These are phyloP conservation scores for Holothuria leucospilota DNA, from an alignment of 53 echinoderm and acorn worm species.

Conservation along the genomic window DNA sequence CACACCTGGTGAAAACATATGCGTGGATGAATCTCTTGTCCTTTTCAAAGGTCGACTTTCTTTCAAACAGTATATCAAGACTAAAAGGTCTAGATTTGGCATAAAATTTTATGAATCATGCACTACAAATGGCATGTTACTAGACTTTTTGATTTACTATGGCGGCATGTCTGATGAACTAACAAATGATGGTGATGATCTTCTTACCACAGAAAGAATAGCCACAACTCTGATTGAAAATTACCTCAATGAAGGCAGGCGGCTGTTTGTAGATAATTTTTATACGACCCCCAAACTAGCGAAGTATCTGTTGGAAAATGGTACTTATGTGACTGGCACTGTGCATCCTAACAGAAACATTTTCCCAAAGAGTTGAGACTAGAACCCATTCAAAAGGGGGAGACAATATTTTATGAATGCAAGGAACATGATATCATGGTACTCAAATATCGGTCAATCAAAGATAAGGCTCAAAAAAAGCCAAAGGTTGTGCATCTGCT, in stretches of 20 bases:
- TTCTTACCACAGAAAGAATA: not conserved
- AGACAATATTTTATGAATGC: constrained; percentile 29
- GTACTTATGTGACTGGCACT: not conserved
- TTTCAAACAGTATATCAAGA: not conserved
- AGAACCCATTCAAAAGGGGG: not conserved
- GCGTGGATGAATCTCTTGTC: constrained; percentile 9
- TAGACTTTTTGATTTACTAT: constrained; percentile 12
- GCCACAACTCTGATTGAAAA: not conserved
- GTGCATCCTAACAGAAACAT: not conserved
- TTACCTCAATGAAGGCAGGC: not conserved
- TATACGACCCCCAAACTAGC: not conserved
- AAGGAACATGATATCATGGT: not conserved
- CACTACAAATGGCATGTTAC: not conserved
- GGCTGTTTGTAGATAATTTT: constrained; percentile 1
- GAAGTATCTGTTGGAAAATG: not conserved
- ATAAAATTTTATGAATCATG: constrained; percentile 24
- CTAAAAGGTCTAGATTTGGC: not conserved
- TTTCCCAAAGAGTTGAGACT: not conserved
- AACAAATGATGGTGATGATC: not conserved
- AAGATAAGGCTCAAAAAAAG: constrained; percentile 11
- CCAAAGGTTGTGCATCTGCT: not conserved
- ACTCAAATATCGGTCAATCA: not conserved
- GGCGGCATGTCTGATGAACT: constrained; percentile 13
- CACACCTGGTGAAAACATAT: not conserved
- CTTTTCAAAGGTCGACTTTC: not conserved